phyloP scores from a whole-genome alignment of 2,797 vertebrate species.

The Malacoctenus gilli region DNA sequence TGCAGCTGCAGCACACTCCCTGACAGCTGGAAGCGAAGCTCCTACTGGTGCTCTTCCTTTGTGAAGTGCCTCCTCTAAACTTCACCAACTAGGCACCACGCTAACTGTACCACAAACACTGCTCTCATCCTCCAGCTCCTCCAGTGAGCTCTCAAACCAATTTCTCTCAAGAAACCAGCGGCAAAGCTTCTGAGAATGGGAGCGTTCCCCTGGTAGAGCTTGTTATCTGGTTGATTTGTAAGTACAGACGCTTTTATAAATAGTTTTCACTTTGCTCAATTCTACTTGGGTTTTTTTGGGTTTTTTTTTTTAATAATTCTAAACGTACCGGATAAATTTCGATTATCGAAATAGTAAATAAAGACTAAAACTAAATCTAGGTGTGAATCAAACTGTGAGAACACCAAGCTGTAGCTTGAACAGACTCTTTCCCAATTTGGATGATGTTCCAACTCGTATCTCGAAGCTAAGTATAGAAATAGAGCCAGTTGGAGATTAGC shows the following conservation, averaged over 20 bases:
- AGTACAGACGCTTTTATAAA: not conserved
- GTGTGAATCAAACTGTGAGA: too few relatives aligned
- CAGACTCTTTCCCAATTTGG: too few relatives aligned
- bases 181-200: not conserved
- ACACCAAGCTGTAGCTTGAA: too few relatives aligned
- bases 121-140: slow-evolving; percentile 24
- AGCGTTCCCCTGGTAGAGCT: slow-evolving; percentile 1
- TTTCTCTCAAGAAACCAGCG: slow-evolving; percentile 12
- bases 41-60: slow-evolving; percentile 51
- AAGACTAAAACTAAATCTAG: too few relatives aligned
- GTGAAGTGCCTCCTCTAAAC: slow-evolving; percentile 65
- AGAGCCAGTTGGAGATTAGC: too few relatives aligned
- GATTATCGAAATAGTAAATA: too few relatives aligned
- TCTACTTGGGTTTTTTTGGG: not conserved
- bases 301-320: not conserved
- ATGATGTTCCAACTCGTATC: too few relatives aligned
- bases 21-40: slow-evolving; percentile 69
- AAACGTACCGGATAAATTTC: too few relatives aligned
- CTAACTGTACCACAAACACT: slow-evolving; percentile 19
- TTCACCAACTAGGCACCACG: slow-evolving; percentile 49
- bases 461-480: too few relatives aligned
- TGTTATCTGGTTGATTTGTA: not conserved
- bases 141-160: slow-evolving; percentile 33
- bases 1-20: slow-evolving; percentile 48
- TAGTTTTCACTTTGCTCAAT: not conserved